Base-by-base conservation (phyloP, 2,113 vertebrate species). In the Trogon surrucura region DNA sequence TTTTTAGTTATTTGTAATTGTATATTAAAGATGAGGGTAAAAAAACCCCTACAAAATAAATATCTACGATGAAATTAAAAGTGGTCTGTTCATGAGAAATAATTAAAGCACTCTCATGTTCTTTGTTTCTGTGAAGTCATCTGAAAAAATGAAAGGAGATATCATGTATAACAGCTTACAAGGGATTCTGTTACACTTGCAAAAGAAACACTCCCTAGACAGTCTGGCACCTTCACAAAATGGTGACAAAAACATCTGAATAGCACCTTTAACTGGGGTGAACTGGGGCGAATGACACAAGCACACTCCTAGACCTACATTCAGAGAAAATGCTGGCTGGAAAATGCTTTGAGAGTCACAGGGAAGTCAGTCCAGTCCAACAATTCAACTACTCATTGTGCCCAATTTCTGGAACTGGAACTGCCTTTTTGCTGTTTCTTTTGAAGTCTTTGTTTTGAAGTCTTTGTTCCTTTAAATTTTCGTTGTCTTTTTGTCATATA, bases 381-480 rank as follows among this genome's bases (percentile, higher is more conserved):
- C 2, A 5, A 74, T 61, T 51, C 4, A 1, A 21, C n/a, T 34
- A 56, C 20, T 47, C 50, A 47, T 53, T 74, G 5, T 74, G 61
- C 26, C 26, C 41, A 44, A 2, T 67, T 94, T 87, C 58, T 73
- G 36, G n/a, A 61, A 69, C 32, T 27, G 34, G 19, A 83, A 73
- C 5, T 69, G 80, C 6, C 21, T 45, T 56, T 84, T 54, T 58
- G 4, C 57, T 69, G 13, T n/a, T 91, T 10, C 26, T 69, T 69
- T 92, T 92, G 65, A 93, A 92, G 64, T 38, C 48, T 95, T 91
- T 88, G 47, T 69, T 69, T 92, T 92, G 65, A 93, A 92, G 64
- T 38, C 48, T 94, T 91, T 88, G 47, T 47, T 86, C 22, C 6
- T 66, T 73, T 10, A 65, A 60, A 53, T 51, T 19, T 27, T 32